phyloP scores from a whole-genome alignment of 2,113 vertebrate genomes.

The Nibea albiflora region DNA sequence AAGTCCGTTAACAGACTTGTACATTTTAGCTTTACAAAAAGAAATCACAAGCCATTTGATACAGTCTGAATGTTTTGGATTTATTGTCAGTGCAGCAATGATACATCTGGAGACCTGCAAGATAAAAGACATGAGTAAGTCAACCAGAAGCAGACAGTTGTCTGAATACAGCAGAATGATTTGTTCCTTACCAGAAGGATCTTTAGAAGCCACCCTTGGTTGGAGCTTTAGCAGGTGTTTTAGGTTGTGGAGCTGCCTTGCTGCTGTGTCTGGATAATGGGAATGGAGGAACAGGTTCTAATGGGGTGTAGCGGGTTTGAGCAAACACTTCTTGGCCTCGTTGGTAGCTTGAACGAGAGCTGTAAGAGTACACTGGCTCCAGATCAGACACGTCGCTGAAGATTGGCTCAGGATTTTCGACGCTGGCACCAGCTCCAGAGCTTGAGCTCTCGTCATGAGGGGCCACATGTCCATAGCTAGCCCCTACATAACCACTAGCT shows the following conservation, averaged over 20 bases:
- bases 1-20: too few species aligned
- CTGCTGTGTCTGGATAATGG: accelerated
- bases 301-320: not conserved
- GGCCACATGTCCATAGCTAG: not conserved
- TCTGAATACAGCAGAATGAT: not conserved
- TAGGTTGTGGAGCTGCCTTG: not conserved
- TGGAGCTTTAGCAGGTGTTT: not conserved
- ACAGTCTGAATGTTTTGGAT: too few species aligned
- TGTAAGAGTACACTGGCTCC: not conserved
- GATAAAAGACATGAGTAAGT: not conserved
- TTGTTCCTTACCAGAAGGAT: not conserved
- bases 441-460: not conserved
- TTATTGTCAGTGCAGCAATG: too few species aligned
- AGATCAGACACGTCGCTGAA: constrained; percentile 11
- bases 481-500: not conserved
- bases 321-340: not conserved
- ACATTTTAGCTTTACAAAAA: too few species aligned
- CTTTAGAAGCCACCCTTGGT: not conserved
- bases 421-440: not conserved
- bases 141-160: not conserved
- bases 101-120: not conserved
- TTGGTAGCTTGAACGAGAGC: not conserved
- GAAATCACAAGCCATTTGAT: too few species aligned
- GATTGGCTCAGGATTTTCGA: not conserved
- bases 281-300: not conserved